Conservation (phyloP, 2,113 vertebrate genomes). For the Chionodraco myersi region DNA sequence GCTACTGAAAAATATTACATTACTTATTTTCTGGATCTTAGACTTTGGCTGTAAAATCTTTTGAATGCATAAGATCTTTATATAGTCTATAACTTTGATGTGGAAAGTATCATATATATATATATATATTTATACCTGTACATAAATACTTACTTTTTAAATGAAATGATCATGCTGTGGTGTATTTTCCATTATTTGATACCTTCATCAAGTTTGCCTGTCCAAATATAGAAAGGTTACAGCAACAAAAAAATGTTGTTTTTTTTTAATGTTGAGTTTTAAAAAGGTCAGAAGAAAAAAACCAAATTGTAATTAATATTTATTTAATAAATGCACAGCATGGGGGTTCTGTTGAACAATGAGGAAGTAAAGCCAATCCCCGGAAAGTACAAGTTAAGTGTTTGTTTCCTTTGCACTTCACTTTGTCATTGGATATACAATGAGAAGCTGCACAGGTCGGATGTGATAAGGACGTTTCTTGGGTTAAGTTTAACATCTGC, state of each 20-base stretch:
- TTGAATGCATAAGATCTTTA: no score
- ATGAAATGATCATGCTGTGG: neutral
- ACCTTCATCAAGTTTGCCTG: neutral
- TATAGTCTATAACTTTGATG: no score
- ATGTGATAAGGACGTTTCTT: neutral
- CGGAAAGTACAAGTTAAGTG: neutral
- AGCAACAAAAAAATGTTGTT: neutral
- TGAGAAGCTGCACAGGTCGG: neutral
- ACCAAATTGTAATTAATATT: neutral
- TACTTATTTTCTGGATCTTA: neutral
- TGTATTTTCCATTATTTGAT: neutral
- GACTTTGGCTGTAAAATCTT: neutral
- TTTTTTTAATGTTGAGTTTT: no score
- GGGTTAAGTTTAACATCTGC: neutral
- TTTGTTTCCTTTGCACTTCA: constrained; percentile 30
- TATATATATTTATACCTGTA: neutral
- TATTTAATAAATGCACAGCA: neutral
- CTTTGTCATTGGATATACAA: constrained; percentile 5
- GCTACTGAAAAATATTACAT: neutral
- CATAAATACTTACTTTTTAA: neutral
- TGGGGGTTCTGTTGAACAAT: neutral
- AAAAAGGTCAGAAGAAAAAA: neutral
- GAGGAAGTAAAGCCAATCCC: constrained; percentile 8
- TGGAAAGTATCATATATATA: neutral
- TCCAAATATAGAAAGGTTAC: neutral